Evolutionary conservation across 2,113 vertebrate genomes (phyloP).

Genomic region (Morone chrysops): DNA sequence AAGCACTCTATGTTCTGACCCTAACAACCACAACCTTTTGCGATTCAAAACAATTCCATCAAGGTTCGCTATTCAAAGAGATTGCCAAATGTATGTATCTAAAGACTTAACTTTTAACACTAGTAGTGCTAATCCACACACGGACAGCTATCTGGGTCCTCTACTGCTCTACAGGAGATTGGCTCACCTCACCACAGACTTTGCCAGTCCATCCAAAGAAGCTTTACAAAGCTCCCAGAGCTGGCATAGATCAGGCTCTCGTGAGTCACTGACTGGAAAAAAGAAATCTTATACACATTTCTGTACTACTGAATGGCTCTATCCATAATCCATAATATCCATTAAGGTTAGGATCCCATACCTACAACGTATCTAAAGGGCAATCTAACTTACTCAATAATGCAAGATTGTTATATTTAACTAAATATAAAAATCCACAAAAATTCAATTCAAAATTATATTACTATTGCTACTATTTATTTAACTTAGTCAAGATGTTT

Average conservation of each 20-base stretch:
- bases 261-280: background rate
- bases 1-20: constrained; percentile 31
- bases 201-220: constrained; percentile 1
- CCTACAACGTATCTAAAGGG: background rate
- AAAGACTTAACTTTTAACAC: background rate
- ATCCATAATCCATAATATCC: too few species aligned
- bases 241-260: background rate
- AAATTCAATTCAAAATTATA: background rate
- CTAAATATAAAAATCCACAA: background rate
- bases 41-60: constrained; percentile 16
- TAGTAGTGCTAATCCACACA: background rate
- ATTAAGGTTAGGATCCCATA: background rate
- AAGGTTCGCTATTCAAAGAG: background rate
- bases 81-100: background rate
- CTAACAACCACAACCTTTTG: constrained; percentile 20
- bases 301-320: background rate
- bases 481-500: background rate
- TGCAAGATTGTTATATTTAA: background rate
- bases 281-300: background rate
- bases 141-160: background rate
- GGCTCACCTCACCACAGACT: background rate
- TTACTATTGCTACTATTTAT: background rate
- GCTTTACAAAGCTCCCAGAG: constrained; percentile 2
- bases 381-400: background rate
- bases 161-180: background rate